Conservation (phyloP, 2,797 vertebrate genomes). For the Oreochromis grahami region DNA sequence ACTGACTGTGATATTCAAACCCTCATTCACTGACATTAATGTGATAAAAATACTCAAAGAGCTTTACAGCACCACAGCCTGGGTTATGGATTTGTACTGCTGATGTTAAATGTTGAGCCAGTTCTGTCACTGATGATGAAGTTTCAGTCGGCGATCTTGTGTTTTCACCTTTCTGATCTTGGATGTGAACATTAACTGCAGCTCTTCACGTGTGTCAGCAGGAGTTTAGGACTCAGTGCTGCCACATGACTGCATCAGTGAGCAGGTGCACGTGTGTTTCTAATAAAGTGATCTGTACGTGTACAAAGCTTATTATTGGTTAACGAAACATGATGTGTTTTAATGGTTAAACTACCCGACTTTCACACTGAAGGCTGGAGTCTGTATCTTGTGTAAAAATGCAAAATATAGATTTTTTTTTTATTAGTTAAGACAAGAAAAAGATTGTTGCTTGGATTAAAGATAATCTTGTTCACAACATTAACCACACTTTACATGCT, state of each 20-base stretch:
- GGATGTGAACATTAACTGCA: not conserved
- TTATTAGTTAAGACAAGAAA: not conserved
- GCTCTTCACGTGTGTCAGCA: not conserved
- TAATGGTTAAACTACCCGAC: not conserved
- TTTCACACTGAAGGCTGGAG: not conserved
- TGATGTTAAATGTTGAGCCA: not conserved
- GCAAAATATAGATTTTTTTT: not conserved
- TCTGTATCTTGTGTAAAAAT: not conserved
- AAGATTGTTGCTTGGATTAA: not conserved
- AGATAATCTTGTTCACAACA: not conserved
- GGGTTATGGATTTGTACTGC: not conserved
- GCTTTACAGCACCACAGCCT: not conserved
- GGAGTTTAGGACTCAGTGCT: not conserved
- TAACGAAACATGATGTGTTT: not conserved
- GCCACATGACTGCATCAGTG: not conserved
- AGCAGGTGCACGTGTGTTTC: not conserved
- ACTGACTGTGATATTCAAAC: not conserved
- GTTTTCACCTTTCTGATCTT: not conserved
- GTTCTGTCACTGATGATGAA: not conserved
- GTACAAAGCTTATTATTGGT: not conserved
- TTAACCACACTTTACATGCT: not conserved
- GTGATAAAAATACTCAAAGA: not conserved
- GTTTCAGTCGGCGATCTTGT: not conserved
- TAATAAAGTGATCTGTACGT: not conserved
- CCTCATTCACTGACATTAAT: rapidly evolving